A percentile compares a stretch with the other conserved stretches of the same genome.
Conservation (phyloP, 2,888 invertebrate species). For the Philaethria dido region DNA sequence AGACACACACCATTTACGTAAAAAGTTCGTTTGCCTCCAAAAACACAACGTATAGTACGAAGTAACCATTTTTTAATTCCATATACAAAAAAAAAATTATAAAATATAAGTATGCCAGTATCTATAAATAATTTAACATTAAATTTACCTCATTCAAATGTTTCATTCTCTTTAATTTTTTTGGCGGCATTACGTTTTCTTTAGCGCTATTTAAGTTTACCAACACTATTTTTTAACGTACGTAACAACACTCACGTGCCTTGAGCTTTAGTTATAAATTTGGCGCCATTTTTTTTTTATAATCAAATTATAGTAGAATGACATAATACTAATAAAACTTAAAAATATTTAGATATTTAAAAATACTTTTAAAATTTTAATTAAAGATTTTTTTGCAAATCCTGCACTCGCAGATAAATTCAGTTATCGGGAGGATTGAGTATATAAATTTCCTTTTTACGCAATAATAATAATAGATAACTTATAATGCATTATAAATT, state of each 20-base stretch:
- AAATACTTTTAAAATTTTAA: constrained; percentile 23
- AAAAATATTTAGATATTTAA: constrained; percentile 12
- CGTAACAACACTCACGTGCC: background rate
- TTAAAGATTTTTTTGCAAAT: constrained; percentile 44
- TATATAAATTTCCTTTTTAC: constrained; percentile 60
- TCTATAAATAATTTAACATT: background rate
- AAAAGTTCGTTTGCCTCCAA: background rate
- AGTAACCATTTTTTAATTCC: too few species aligned
- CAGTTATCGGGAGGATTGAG: constrained; percentile 59
- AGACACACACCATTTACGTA: background rate
- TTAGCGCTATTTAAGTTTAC: background rate
- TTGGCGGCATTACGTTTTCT: constrained; percentile 6
- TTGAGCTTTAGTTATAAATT: background rate
- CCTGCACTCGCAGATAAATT: constrained; percentile 49
- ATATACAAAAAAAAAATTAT: background rate
- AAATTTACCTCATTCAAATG: constrained; percentile 6
- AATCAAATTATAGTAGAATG: background rate
- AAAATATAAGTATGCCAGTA: background rate
- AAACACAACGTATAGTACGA: too few species aligned
- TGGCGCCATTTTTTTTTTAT: constrained; percentile 15
- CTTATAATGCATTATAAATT: constrained; percentile 50
- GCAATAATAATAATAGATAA: constrained; percentile 55
- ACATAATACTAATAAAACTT: background rate
- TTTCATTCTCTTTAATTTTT: background rate
- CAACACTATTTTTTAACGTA: background rate